These are phyloP conservation scores for Heteromurus nitidus DNA, from an alignment of 2,888 invertebrate species.

Conservation along the genomic window DNA sequence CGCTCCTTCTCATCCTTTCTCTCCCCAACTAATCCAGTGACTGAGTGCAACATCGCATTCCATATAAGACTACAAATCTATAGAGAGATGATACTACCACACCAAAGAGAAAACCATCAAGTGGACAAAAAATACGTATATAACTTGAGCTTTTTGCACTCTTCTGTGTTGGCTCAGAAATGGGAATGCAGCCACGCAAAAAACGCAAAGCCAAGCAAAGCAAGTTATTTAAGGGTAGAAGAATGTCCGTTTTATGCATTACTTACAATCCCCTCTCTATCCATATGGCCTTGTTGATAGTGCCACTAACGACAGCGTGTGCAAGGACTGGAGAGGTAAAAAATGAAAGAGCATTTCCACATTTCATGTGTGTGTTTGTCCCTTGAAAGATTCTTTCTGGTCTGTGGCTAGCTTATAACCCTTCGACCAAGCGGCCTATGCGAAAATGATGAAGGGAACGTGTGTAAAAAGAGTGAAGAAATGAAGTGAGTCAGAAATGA, in stretches of 20 bases:
- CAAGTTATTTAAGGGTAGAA: background rate
- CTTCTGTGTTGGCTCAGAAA: slow-evolving; percentile 1
- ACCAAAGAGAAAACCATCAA: background rate
- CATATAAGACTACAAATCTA: slow-evolving; percentile 28
- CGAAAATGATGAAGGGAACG: background rate
- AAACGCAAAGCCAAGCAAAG: background rate
- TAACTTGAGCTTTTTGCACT: too few species aligned
- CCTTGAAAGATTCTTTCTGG: background rate
- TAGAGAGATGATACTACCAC: slow-evolving; percentile 19
- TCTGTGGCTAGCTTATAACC: background rate
- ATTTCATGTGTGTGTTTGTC: background rate
- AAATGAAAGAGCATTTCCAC: slow-evolving; percentile 6
- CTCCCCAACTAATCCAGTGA: slow-evolving; percentile 17
- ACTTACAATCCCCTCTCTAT: slow-evolving; percentile 2
- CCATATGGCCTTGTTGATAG: background rate
- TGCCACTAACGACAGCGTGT: background rate
- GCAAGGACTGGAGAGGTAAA: background rate
- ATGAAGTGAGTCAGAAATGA: slow-evolving; percentile 35
- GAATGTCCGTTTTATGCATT: slow-evolving; percentile 14
- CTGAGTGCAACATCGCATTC: slow-evolving; percentile 32
- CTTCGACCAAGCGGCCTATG: background rate
- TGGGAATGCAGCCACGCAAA: background rate
- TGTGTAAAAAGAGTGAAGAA: slow-evolving; percentile 3
- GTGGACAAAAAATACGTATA: too few species aligned
- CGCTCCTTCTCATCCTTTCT: background rate